Percentiles rank a stretch among this genome's conserved stretches.
These are phyloP conservation scores for Megamerina dolium DNA, from an alignment of 2,888 invertebrate species.

Conservation along the genomic window DNA sequence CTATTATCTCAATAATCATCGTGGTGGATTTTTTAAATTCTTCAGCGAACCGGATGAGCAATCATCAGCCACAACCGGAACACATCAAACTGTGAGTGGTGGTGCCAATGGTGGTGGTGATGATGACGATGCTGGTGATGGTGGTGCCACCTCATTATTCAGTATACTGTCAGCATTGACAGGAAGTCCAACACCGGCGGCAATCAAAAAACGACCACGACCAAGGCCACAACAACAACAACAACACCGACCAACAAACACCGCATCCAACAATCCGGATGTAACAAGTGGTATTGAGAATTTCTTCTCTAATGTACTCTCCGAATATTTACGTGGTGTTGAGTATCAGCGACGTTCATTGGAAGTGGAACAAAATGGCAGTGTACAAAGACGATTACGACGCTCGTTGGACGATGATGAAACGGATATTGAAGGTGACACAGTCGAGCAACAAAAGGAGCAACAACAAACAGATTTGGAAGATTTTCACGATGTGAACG, in stretches of 20 bases:
- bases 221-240: constrained; percentile 25
- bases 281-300: constrained; percentile 41
- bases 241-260: constrained; percentile 24
- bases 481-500: constrained; percentile 35
- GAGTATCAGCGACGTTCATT: constrained; percentile 36
- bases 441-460: constrained; percentile 15
- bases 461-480: constrained; percentile 7
- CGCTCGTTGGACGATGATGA: constrained; percentile 13
- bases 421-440: constrained; percentile 16
- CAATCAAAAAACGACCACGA: constrained; percentile 24
- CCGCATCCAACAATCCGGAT: constrained; percentile 27
- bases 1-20: constrained; percentile 76
- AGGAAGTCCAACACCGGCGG: constrained; percentile 23
- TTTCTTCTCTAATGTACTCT: constrained; percentile 42
- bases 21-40: constrained; percentile 78
- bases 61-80: constrained; percentile 17
- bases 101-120: constrained; percentile 5
- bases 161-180: constrained; percentile 39
- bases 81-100: constrained; percentile 11
- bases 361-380: too few relatives aligned
- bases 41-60: constrained; percentile 57
- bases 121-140: constrained; percentile 9
- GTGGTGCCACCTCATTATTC: constrained; percentile 29
- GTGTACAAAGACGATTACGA: too few relatives aligned
- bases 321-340: constrained; percentile 37